Evolutionary conservation across 2,888 invertebrate species (phyloP).

Genomic region (Ophioninae sp.): DNA sequence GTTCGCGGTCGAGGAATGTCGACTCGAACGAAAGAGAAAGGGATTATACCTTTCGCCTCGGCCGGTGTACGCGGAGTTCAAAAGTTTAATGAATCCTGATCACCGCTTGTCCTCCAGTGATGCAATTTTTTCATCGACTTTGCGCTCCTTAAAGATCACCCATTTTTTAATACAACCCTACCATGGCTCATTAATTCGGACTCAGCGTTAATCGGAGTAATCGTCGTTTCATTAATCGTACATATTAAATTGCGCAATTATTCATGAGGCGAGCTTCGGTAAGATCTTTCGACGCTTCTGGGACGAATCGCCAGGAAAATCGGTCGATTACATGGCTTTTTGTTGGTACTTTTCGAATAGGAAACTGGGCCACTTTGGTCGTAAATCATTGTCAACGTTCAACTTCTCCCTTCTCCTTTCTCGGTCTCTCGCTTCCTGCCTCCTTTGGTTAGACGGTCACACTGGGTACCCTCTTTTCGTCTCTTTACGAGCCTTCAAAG

Average conservation of each 20-base stretch:
- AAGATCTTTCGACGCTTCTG: background rate
- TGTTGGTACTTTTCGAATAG: constrained; percentile 36
- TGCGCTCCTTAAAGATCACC: background rate
- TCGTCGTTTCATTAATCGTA: background rate
- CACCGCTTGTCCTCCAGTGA: background rate
- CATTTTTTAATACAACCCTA: background rate
- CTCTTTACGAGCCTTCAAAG: constrained; percentile 51
- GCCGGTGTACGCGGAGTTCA: constrained; percentile 5
- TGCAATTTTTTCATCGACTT: background rate
- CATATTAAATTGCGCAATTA: background rate
- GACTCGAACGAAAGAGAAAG: constrained; percentile 33
- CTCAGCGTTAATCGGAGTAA: background rate
- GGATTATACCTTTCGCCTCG: constrained; percentile 30
- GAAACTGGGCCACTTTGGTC: constrained; percentile 61
- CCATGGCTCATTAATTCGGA: background rate
- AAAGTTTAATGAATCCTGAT: constrained; percentile 1
- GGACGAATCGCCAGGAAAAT: constrained; percentile 24
- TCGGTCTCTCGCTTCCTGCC: background rate
- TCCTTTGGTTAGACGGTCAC: constrained; percentile 45
- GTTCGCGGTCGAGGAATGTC: constrained; percentile 19
- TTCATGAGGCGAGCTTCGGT: background rate
- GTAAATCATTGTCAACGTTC: constrained; percentile 66
- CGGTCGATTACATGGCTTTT: constrained; percentile 27
- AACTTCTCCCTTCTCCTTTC: constrained; percentile 57
- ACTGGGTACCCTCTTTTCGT: constrained; percentile 38